Percentiles rank a stretch among this genome's conserved stretches.
These are phyloP conservation scores for Tetheella fluctuosa DNA, from an alignment of 2,888 invertebrate species.

Conservation along the genomic window DNA sequence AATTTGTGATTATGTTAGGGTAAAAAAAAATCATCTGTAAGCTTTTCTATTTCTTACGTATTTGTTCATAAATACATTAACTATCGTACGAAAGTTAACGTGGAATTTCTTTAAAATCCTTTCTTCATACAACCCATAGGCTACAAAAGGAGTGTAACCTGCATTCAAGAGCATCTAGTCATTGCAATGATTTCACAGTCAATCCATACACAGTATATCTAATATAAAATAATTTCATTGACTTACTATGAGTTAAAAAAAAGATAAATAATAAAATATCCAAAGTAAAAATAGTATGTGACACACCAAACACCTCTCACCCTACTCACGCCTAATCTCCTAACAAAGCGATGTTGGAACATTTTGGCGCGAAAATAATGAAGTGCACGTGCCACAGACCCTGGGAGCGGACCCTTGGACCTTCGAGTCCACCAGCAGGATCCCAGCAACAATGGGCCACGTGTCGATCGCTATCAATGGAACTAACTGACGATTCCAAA, in stretches of 20 bases:
- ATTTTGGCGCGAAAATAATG: constrained; percentile 84
- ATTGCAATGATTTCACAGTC: no score
- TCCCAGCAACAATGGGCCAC: constrained; percentile 57
- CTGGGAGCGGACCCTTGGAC: constrained; percentile 44
- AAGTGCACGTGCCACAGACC: constrained; percentile 74
- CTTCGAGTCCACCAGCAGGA: constrained; percentile 22
- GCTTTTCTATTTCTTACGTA: background rate
- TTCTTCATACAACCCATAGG: no score
- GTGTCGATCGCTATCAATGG: constrained; percentile 76
- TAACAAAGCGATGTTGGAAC: constrained; percentile 81
- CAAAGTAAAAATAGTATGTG: constrained; percentile 30
- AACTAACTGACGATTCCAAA: constrained; percentile 41
- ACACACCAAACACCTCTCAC: constrained; percentile 40
- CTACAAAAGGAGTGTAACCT: no score
- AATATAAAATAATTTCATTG: no score
- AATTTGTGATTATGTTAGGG: constrained; percentile 22
- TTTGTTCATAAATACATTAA: no score
- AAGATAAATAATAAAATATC: constrained; percentile 33
- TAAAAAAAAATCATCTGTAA: background rate
- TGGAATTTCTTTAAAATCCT: no score
- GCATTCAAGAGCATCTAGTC: no score
- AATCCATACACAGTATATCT: no score
- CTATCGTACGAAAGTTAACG: no score
- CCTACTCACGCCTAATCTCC: constrained; percentile 79
- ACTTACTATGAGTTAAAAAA: no score